Percentiles rank a stretch among this genome's conserved stretches.
Evolutionary conservation across 2,888 invertebrate species (phyloP).

Genomic region (Apamea sordens): DNA sequence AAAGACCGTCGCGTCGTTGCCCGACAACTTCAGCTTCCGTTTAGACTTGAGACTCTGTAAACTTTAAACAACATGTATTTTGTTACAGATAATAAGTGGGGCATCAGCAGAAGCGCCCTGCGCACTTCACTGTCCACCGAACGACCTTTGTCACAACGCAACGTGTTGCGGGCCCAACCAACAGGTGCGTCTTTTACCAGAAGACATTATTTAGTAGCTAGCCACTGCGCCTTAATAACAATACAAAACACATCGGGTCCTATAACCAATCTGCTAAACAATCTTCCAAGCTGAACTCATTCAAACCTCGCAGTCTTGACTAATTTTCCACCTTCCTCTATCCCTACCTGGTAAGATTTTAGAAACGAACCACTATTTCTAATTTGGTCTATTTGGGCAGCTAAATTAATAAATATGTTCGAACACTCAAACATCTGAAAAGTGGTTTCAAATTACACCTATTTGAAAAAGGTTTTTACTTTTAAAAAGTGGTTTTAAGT

Average conservation of each 20-base stretch:
- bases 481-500: background rate
- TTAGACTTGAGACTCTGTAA: background rate
- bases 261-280: conserved; percentile 40
- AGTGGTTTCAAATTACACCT: background rate
- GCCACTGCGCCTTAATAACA: conserved; percentile 39
- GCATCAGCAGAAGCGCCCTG: conserved; percentile 91
- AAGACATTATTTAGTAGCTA: conserved; percentile 65
- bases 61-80: conserved; percentile 7
- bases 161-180: conserved; percentile 97
- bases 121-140: conserved; percentile 96
- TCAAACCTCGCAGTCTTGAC: conserved; percentile 28
- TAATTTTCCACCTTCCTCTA: conserved; percentile 31
- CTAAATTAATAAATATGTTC: background rate
- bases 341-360: conserved; percentile 12
- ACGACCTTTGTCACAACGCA: conserved; percentile 95
- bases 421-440: background rate
- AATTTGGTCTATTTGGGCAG: background rate
- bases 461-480: background rate
- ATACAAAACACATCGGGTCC: conserved; percentile 44
- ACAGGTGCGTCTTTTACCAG: conserved; percentile 89
- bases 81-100: conserved; percentile 81
- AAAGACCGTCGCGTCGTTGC: background rate
- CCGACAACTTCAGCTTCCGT: background rate
- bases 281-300: conserved; percentile 23
- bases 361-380: conserved; percentile 15